phyloP scores from a whole-genome alignment of 2,888 invertebrate species.

The Erpobdella octoculata region DNA sequence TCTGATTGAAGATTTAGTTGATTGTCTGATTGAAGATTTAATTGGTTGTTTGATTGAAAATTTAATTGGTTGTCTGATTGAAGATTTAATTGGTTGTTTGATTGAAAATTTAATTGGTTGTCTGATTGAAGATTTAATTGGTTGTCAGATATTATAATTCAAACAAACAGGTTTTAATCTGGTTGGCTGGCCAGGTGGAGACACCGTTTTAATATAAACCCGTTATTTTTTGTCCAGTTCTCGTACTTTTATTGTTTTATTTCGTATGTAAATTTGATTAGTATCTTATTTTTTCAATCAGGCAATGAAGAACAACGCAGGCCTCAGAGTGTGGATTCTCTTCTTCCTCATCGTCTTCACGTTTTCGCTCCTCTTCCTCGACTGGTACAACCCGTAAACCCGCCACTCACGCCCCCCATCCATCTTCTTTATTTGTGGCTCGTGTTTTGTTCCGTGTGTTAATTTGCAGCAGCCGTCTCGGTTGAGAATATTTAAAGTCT shows the following conservation, averaged over 20 bases:
- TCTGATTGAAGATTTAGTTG: not conserved
- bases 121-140: not conserved
- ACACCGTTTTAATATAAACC: no score
- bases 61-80: not conserved
- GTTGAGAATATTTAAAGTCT: no score
- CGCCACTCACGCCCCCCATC: no score
- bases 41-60: not conserved
- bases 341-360: constrained; percentile 93
- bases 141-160: not conserved
- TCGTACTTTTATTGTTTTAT: not conserved
- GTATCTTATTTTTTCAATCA: no score
- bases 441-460: no score
- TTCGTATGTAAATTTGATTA: not conserved
- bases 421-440: no score
- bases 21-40: not conserved
- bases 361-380: constrained; percentile 85
- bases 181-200: no score
- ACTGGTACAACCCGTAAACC: constrained; percentile 87
- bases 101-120: not conserved
- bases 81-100: not conserved
- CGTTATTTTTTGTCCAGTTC: not conserved
- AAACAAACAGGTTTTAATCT: no score
- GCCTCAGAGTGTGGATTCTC: constrained; percentile 82
- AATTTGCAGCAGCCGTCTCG: no score
- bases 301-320: constrained; percentile 92